Percentiles rank a stretch among this genome's conserved stretches.
Evolutionary conservation across 2,888 invertebrate species (phyloP).

Genomic region (Clivina fossor): DNA sequence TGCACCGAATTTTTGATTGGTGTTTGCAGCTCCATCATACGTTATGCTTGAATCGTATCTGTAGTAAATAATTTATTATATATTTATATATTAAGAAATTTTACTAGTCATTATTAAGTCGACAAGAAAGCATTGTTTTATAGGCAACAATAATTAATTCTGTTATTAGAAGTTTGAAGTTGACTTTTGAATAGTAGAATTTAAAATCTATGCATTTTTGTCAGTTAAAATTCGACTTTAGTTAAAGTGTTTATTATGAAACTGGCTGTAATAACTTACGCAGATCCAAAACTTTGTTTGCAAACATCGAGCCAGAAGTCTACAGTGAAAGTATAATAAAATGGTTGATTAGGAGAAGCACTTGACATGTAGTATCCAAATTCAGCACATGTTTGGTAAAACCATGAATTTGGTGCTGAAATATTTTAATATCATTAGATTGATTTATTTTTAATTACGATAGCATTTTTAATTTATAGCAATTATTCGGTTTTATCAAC

Average conservation of each 20-base stretch:
- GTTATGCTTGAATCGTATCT: not conserved
- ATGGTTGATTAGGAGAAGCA: slow-evolving; percentile 61
- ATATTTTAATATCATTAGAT: slow-evolving; percentile 34
- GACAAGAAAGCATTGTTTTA: no score
- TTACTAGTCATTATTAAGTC: no score
- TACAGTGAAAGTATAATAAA: slow-evolving; percentile 58
- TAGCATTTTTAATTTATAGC: not conserved
- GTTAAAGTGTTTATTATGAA: not conserved
- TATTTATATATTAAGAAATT: no score
- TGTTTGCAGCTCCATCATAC: slow-evolving; percentile 33
- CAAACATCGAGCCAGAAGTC: slow-evolving; percentile 49
- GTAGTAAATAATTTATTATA: no score
- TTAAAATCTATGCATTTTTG: not conserved
- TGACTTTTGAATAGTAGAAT: not conserved
- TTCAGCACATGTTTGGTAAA: slow-evolving; percentile 83
- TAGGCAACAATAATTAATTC: no score
- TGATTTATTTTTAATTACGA: slow-evolving; percentile 20
- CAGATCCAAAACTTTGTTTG: not conserved
- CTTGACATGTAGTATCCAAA: slow-evolving; percentile 84
- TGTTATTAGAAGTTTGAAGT: no score
- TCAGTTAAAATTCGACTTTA: not conserved
- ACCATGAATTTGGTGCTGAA: no score
- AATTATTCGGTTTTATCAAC: not conserved
- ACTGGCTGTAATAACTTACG: no score
- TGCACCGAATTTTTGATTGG: slow-evolving; percentile 58